Evolutionary conservation across 1,140 invertebrate species (phyloP), one percentile per base, ranked within the genome.

Genomic region (Megathymus violae): DNA sequence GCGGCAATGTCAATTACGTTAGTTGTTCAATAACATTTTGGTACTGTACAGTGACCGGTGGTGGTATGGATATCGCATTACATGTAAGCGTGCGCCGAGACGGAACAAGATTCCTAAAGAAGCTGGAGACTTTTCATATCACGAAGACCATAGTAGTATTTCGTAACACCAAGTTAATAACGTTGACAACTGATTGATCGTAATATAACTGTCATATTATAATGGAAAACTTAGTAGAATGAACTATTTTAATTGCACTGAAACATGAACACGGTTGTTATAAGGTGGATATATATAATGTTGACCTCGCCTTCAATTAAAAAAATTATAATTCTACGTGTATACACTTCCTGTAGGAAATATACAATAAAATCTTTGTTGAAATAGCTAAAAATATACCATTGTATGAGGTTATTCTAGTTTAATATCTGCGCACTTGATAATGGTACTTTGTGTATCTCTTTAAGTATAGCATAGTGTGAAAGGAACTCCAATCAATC

Each of bases 81-180:
- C 68, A 65, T 47, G 54, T 34, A 59, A 61, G 56, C 67, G 51
- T 58, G 14, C 36, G 48, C 46, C 60, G 62, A 60, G 48, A 66
- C 64, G 46, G 22, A 40, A 17, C 25, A 52, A 38, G 62, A 64
- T 67, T 63, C 60, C 61, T 40, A 27, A 59, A 69, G 52, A 73
- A 31, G 51, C 48, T 46, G 41, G 52, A 56, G 27, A 51, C 43
- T 38, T 61, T 64, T 54, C 38, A 54, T 43, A 41, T 22, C 17
- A 40, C 16, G 15, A 38, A 41, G 17, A 9, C 9, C 9, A n/a
- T 27, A 2, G 9, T 15, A 43, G 6, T 19, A 54, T 13, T 31
- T 19, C 10, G 27, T 56, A 56, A 31, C 1, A 27, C 10, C 14
- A 31, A 17, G 11, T 10, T 3, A 1, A 31, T 56, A 56, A 56